Percentiles rank a stretch among this genome's conserved stretches.
These are phyloP conservation scores for Anthoscopus minutus DNA, from an alignment of 2,113 vertebrate species.

Conservation along the genomic window DNA sequence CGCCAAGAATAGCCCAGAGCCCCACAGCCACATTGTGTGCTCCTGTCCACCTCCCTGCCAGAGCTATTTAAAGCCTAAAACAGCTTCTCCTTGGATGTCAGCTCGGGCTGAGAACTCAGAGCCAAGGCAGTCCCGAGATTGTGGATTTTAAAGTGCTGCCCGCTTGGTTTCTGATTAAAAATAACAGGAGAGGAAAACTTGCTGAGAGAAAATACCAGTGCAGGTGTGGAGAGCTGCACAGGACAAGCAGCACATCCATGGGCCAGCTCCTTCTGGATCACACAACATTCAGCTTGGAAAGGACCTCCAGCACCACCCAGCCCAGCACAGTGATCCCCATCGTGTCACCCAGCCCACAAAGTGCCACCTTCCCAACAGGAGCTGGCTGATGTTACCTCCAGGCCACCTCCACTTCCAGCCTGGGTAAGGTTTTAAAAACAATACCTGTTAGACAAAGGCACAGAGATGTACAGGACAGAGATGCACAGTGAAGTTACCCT, in stretches of 20 bases:
- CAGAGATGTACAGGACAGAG: not conserved
- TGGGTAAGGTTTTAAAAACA: not conserved
- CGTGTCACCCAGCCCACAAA: too few relatives aligned
- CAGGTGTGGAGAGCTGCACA: not conserved
- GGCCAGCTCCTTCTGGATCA: not conserved
- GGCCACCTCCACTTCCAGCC: not conserved
- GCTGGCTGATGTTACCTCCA: not conserved
- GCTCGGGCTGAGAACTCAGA: not conserved
- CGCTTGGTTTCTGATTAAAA: accelerated
- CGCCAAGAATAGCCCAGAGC: conserved; percentile 68
- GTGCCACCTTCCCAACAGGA: not conserved
- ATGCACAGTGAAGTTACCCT: not conserved
- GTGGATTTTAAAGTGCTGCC: not conserved
- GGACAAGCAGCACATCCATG: accelerated
- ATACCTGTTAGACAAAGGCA: accelerated
- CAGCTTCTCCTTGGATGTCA: not conserved
- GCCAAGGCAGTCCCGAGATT: not conserved
- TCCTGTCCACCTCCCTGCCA: conserved; percentile 24
- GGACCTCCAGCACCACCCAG: not conserved
- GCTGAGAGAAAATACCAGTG: accelerated
- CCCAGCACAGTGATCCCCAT: too few relatives aligned
- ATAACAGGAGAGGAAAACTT: not conserved
- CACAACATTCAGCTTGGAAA: not conserved
- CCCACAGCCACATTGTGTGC: conserved; percentile 38
- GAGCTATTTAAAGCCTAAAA: conserved; percentile 59